Conservation (phyloP, 2,888 invertebrate genomes). For the Apodemia zela region DNA sequence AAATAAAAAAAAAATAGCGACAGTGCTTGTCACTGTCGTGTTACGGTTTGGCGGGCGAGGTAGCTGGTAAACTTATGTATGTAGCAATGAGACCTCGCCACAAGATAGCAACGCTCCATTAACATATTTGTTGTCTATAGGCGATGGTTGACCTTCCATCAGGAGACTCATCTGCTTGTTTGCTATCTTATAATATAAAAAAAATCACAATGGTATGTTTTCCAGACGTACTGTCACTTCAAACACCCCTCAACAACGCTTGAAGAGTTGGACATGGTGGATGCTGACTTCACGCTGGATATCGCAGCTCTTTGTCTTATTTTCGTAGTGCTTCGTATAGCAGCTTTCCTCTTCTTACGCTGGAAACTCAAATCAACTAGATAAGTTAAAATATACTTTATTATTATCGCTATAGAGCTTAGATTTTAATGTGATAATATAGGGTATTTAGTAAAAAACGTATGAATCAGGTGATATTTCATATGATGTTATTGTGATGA, state of each 20-base stretch:
- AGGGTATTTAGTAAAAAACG: slow-evolving; percentile 4
- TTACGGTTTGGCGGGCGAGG: too few relatives aligned
- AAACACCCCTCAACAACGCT: slow-evolving; percentile 90
- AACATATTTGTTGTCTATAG: too few relatives aligned
- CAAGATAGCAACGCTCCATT: too few relatives aligned
- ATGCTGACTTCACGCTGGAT: slow-evolving; percentile 89
- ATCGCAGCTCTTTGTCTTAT: slow-evolving; percentile 89
- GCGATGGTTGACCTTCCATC: too few relatives aligned
- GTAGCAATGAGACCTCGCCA: too few relatives aligned
- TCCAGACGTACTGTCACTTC: slow-evolving; percentile 91
- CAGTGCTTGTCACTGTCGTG: too few relatives aligned
- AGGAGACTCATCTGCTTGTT: too few relatives aligned
- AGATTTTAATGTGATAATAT: slow-evolving; percentile 14
- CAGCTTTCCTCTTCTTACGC: slow-evolving; percentile 91
- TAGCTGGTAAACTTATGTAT: too few relatives aligned
- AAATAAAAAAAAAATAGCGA: too few relatives aligned
- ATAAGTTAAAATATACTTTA: slow-evolving; percentile 56
- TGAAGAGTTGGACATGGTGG: slow-evolving; percentile 92
- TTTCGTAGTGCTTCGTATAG: slow-evolving; percentile 88
- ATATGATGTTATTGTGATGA: slow-evolving; percentile 19
- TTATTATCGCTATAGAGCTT: neutral
- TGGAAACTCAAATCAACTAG: slow-evolving; percentile 92
- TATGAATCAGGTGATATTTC: slow-evolving; percentile 1
- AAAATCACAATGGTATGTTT: too few relatives aligned
- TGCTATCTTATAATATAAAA: too few relatives aligned